These are phyloP conservation scores for Cheilosia vulpina DNA, from an alignment of 2,888 invertebrate species.

Conservation along the genomic window DNA sequence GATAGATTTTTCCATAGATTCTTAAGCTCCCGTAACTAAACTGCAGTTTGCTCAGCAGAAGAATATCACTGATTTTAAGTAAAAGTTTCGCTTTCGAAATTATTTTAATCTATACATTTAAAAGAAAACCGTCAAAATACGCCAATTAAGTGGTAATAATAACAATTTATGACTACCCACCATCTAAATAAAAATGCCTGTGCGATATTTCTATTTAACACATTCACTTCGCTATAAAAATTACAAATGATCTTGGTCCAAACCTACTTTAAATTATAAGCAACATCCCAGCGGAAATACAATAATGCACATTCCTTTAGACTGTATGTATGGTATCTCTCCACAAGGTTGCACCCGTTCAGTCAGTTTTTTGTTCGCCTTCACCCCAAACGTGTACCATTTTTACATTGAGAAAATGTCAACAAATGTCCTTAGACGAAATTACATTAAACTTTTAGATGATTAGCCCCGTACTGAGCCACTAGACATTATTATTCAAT, in stretches of 20 bases:
- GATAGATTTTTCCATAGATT: no score
- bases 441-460: conserved; percentile 38
- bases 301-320: not conserved
- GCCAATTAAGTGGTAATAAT: no score
- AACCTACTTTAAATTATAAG: not conserved
- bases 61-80: no score
- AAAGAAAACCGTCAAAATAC: no score
- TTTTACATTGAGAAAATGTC: conserved; percentile 47
- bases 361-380: conserved; percentile 10
- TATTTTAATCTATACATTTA: no score
- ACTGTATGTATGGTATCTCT: not conserved
- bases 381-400: conserved; percentile 37
- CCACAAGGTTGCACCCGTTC: conserved; percentile 23
- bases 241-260: not conserved
- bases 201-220: not conserved
- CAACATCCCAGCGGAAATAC: not conserved
- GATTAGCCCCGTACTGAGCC: not conserved
- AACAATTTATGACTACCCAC: not conserved
- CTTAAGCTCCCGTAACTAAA: no score
- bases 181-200: not conserved
- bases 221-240: not conserved
- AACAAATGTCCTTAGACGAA: conserved; percentile 63
- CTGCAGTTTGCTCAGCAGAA: no score
- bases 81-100: no score
- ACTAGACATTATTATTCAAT: conserved; percentile 38